Evolutionary conservation across 2,797 vertebrate species (phyloP).

Genomic region (Coregonus suidteri): DNA sequence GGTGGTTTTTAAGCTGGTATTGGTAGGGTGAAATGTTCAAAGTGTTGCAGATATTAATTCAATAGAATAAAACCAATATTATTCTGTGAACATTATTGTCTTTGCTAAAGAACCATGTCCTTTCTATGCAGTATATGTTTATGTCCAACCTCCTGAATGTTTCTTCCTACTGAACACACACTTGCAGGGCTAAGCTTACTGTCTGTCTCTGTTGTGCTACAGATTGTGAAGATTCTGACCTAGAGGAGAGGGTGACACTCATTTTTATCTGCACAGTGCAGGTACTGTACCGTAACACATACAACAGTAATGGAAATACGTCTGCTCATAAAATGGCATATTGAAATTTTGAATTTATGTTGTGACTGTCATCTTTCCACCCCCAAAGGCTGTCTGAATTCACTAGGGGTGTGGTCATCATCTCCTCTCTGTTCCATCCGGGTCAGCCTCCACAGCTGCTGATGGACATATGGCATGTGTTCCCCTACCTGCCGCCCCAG

Average conservation of each 20-base stretch:
- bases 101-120: not conserved
- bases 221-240: constrained; percentile 83
- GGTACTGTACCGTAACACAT: constrained; percentile 54
- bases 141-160: not conserved
- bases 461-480: constrained; percentile 74
- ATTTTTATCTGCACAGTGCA: constrained; percentile 79
- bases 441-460: constrained; percentile 72
- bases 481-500: constrained; percentile 65
- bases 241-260: constrained; percentile 78
- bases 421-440: constrained; percentile 42
- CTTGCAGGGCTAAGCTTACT: not conserved
- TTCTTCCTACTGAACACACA: not conserved
- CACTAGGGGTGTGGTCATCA: not conserved
- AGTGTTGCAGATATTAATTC: not conserved
- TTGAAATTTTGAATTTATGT: no score
- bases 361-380: not conserved
- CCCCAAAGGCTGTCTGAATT: not conserved
- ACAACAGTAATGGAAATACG: not conserved
- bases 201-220: constrained; percentile 11
- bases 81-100: not conserved
- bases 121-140: not conserved
- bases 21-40: not conserved
- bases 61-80: not conserved
- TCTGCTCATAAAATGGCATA: no score
- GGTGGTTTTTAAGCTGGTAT: not conserved